phyloP scores from a whole-genome alignment of 1,140 invertebrate genomes.

The Rhizoglyphus robini region DNA sequence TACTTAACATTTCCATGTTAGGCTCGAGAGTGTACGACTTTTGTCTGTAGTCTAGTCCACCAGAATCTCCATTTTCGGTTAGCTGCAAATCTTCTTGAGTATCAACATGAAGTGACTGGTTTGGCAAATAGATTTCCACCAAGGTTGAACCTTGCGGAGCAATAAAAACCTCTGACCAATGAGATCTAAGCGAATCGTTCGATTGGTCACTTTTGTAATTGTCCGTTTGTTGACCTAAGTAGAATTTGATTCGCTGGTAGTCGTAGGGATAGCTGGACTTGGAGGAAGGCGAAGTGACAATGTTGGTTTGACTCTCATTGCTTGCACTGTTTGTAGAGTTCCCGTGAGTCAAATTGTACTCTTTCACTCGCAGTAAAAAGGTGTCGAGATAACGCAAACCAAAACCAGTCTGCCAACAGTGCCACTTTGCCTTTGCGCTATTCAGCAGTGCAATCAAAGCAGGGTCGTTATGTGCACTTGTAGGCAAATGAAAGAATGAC shows the following conservation, averaged over 20 bases:
- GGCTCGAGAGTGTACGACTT: slow-evolving; percentile 39
- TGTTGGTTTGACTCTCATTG: slow-evolving; percentile 36
- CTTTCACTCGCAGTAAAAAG: slow-evolving; percentile 63
- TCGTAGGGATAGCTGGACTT: slow-evolving; percentile 8
- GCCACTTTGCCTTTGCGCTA: slow-evolving; percentile 63
- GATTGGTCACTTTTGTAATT: not conserved
- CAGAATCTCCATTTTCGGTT: slow-evolving; percentile 39
- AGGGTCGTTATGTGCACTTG: slow-evolving; percentile 44
- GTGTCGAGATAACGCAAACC: slow-evolving; percentile 67
- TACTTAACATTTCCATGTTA: slow-evolving; percentile 59
- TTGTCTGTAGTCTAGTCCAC: slow-evolving; percentile 35
- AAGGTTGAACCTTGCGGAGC: slow-evolving; percentile 47
- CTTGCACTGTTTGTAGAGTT: slow-evolving; percentile 52
- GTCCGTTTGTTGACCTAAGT: not conserved
- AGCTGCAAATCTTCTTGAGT: not conserved
- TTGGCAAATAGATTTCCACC: slow-evolving; percentile 72
- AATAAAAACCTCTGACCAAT: not conserved
- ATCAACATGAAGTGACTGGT: slow-evolving; percentile 41
- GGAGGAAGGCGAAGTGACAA: not conserved
- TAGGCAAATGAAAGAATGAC: slow-evolving; percentile 48
- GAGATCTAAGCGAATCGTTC: not conserved
- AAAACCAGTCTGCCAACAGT: slow-evolving; percentile 87
- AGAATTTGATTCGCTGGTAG: slow-evolving; percentile 1
- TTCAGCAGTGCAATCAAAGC: slow-evolving; percentile 41
- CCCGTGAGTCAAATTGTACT: slow-evolving; percentile 38